Evolutionary conservation across 1,140 invertebrate species (phyloP), one percentile per base, ranked within the genome.

Genomic region (Arion vulgaris): DNA sequence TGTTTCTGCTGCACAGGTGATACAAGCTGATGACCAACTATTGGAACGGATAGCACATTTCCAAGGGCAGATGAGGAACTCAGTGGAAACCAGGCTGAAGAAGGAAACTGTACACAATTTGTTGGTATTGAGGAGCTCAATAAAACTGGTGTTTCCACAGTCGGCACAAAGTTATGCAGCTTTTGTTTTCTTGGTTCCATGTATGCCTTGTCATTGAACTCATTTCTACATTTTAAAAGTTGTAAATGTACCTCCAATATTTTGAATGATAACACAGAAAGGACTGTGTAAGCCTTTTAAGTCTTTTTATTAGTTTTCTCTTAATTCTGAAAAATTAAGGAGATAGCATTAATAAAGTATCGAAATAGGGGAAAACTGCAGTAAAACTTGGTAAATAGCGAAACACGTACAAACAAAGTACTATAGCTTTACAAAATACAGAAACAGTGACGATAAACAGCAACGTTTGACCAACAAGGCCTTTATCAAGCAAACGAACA

Each of bases 1-100:
- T 38, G 71, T 32, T 72, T 39, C 23, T 72, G 71, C 38, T 72
- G 71, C 36, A 72, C 1, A 72, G 71, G 26, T 41, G 71, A 41
- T n/a, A 72, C 34, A 26, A 72, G 36, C 17, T 36, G 34, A 26
- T 72, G 71, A 41, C 36, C 26, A 39, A 72, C 9, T 5, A 72
- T 2, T 41, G 71, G 41, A 41, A 72, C 71, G 26, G 71, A 45
- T n/a, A 72, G 19, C 15, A 66, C 19, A 34, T 34, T 66, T 66
- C 62, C 62, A 66, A 66, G 5, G 28, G 62, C 62, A 15, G 62
- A 66, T 34, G 62, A 28, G 32, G 62, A 66, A 5, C 62, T 28
- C 28, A 66, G 7, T 32, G 62, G 62, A 28, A 66, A 28, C 62
- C 28, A 32, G 28, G 62, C 62, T 32, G 62, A 66, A 32, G 62